Percentiles rank a stretch among this genome's conserved stretches.
phyloP scores from a whole-genome alignment of 1,140 invertebrate species.

The Anoplophora glabripennis region DNA sequence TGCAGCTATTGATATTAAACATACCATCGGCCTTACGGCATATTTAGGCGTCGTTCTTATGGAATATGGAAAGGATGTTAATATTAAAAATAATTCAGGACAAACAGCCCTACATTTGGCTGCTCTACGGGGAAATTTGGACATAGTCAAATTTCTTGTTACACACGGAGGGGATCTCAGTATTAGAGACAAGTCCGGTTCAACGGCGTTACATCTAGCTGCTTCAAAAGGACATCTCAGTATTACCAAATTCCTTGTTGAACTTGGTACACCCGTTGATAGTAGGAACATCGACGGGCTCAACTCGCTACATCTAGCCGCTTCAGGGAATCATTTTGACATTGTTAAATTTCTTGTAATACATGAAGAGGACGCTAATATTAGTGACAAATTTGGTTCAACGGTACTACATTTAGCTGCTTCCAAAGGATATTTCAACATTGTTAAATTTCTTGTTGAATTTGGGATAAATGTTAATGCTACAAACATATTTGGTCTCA shows the following conservation, averaged over 20 bases:
- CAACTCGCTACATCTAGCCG: background rate
- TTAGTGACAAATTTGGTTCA: background rate
- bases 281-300: background rate
- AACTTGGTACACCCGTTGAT: background rate
- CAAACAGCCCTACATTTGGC: too few relatives aligned
- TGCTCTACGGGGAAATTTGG: too few relatives aligned
- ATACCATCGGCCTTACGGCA: conserved; percentile 5
- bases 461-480: background rate
- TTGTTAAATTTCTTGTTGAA: background rate
- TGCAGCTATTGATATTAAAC: conserved; percentile 20
- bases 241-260: conserved; percentile 35
- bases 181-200: conserved; percentile 18
- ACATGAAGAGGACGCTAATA: background rate
- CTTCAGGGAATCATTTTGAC: background rate
- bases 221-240: conserved; percentile 49
- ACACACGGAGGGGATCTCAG: conserved; percentile 17
- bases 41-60: conserved; percentile 42
- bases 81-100: conserved; percentile 3
- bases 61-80: conserved; percentile 4
- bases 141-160: conserved; percentile 3
- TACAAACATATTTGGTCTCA: background rate
- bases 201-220: conserved; percentile 50
- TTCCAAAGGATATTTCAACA: background rate
- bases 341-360: background rate
- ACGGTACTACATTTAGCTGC: background rate